A percentile compares a stretch with the other conserved stretches of the same genome.
Evolutionary conservation across 2,888 invertebrate genomes (phyloP).

Genomic region (Sinopyrophorus schimmeli): DNA sequence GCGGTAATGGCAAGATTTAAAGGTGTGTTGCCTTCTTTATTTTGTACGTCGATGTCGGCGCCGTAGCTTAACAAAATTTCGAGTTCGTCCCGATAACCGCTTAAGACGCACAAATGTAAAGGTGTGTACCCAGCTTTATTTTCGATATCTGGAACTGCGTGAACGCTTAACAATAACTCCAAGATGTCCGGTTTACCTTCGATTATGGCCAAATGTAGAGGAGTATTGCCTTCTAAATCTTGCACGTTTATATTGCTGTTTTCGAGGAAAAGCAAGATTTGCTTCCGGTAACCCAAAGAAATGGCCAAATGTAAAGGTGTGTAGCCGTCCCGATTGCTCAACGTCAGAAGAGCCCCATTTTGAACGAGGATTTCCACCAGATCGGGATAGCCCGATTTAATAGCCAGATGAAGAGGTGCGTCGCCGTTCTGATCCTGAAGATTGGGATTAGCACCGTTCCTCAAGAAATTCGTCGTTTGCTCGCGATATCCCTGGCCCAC

Average conservation of each 20-base stretch:
- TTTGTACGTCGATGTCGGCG: not conserved
- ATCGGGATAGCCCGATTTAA: too few relatives aligned
- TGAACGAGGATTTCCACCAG: not conserved
- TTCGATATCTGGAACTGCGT: too few relatives aligned
- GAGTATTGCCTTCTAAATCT: not conserved
- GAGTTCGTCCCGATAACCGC: not conserved
- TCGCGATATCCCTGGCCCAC: not conserved
- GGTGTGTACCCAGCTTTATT: too few relatives aligned
- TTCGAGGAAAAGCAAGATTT: not conserved
- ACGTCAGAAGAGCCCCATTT: not conserved
- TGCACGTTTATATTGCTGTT: not conserved
- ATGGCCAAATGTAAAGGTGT: not conserved
- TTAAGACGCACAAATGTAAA: not conserved
- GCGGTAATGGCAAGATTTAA: not conserved
- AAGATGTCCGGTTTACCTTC: too few relatives aligned
- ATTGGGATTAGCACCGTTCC: not conserved
- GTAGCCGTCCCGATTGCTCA: not conserved
- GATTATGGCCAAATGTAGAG: too few relatives aligned
- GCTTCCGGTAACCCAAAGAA: not conserved
- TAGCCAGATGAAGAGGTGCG: not conserved
- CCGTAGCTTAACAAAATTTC: not conserved
- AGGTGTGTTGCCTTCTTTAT: too few relatives aligned
- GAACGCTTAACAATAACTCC: too few relatives aligned
- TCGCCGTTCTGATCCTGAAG: not conserved
- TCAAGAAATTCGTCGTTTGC: not conserved